These are phyloP conservation scores for Acropternis orthonyx DNA, from an alignment of 2,797 vertebrate species.

Conservation along the genomic window DNA sequence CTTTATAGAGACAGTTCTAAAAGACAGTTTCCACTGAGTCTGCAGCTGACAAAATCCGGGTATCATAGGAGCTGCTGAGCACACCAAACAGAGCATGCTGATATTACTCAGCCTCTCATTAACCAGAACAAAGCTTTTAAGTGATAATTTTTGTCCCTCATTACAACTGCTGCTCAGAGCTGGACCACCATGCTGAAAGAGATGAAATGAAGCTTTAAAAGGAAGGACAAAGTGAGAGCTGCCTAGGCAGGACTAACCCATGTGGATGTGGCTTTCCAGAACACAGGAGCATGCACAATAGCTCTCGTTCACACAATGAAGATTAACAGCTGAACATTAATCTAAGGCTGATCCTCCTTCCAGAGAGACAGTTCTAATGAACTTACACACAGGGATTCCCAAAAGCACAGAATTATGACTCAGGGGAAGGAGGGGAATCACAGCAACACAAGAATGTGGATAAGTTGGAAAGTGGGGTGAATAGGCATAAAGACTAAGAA, in stretches of 20 bases:
- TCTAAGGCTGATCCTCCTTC: not conserved
- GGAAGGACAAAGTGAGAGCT: not conserved
- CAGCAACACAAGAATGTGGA: not conserved
- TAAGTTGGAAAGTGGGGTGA: not conserved
- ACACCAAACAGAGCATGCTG: fast-evolving
- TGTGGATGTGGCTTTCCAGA: not conserved
- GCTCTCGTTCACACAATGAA: not conserved
- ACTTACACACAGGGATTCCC: not conserved
- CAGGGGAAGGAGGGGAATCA: not conserved
- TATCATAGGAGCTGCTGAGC: not conserved
- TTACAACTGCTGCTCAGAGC: not conserved
- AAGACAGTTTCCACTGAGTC: not conserved
- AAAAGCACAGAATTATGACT: not conserved
- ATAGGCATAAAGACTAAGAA: not conserved
- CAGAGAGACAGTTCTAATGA: not conserved
- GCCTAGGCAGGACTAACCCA: not conserved
- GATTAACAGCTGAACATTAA: not conserved
- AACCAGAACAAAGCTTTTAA: not conserved
- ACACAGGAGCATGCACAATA: not conserved
- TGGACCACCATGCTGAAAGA: not conserved
- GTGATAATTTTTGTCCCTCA: not conserved
- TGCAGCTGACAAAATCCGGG: not conserved
- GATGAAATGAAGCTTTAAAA: not conserved
- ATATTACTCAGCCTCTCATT: not conserved
- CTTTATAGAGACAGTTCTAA: not conserved